These are phyloP conservation scores for Polia nebulosa DNA, from an alignment of 2,888 invertebrate species.

Conservation along the genomic window DNA sequence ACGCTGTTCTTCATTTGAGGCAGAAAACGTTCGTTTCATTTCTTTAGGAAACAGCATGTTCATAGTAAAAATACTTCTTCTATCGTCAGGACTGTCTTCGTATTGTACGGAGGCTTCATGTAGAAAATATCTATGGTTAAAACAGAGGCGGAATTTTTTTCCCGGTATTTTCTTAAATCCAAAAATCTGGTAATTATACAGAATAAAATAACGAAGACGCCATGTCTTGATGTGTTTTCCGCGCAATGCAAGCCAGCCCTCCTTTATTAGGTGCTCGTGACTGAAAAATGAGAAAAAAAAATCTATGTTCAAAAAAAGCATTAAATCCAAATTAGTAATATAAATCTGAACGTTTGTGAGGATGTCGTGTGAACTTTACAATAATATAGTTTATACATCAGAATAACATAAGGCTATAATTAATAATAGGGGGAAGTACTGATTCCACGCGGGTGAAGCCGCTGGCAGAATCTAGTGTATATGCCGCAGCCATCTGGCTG, in stretches of 20 bases:
- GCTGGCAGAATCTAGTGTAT: too few relatives aligned
- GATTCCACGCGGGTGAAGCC: too few relatives aligned
- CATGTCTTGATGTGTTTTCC: background rate
- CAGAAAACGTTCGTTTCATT: background rate
- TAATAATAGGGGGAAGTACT: too few relatives aligned
- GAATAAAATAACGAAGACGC: conserved; percentile 1
- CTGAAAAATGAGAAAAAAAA: background rate
- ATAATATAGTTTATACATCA: too few relatives aligned
- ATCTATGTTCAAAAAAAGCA: too few relatives aligned
- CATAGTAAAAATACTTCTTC: background rate
- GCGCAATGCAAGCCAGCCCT: background rate
- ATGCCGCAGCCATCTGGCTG: too few relatives aligned
- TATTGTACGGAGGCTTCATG: fast-evolving
- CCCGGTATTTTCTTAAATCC: background rate
- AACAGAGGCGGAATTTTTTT: background rate
- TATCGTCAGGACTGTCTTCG: background rate
- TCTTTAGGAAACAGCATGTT: background rate
- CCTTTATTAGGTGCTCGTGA: background rate
- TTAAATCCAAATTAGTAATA: too few relatives aligned
- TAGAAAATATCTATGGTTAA: background rate
- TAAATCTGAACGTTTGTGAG: too few relatives aligned
- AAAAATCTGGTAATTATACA: background rate
- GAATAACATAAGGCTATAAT: too few relatives aligned
- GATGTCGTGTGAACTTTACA: too few relatives aligned
- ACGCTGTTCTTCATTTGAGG: background rate